phyloP scores from a whole-genome alignment of 2,113 vertebrate species.

The Corapipo altera region DNA sequence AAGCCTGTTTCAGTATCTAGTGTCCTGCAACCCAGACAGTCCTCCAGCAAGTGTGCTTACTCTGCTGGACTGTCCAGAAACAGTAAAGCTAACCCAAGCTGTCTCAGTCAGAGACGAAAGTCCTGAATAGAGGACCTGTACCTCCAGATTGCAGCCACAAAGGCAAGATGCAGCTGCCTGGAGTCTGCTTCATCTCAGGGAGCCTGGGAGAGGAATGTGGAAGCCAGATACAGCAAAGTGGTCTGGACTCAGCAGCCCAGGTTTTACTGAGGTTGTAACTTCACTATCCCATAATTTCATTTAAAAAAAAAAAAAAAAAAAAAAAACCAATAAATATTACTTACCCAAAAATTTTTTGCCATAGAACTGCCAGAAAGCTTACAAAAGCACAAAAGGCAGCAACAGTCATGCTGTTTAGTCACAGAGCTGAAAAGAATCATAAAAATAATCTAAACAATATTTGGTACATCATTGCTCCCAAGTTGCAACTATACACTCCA shows the following conservation, averaged over 20 bases:
- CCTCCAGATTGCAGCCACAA: not conserved
- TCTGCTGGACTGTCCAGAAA: not conserved
- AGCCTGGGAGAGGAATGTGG: not conserved
- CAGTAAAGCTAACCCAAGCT: not conserved
- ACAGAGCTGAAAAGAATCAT: not conserved
- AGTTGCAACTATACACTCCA: not conserved
- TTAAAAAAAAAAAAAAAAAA: not conserved
- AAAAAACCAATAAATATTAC: not conserved
- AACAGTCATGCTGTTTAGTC: not conserved
- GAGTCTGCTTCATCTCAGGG: not conserved
- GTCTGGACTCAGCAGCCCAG: not conserved
- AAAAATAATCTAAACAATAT: not conserved
- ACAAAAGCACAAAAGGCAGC: not conserved
- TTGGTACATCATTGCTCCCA: slow-evolving; percentile 17
- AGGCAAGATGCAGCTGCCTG: not conserved
- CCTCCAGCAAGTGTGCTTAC: not conserved
- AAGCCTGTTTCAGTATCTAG: not conserved
- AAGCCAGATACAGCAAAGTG: not conserved
- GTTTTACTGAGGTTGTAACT: not conserved
- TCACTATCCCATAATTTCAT: not conserved
- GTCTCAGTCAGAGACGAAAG: not conserved
- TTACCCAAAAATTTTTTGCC: not conserved
- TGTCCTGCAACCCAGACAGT: not conserved
- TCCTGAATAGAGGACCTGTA: not conserved
- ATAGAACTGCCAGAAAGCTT: not conserved